phyloP scores from a whole-genome alignment of 1,140 invertebrate genomes.

The Ruditapes philippinarum region DNA sequence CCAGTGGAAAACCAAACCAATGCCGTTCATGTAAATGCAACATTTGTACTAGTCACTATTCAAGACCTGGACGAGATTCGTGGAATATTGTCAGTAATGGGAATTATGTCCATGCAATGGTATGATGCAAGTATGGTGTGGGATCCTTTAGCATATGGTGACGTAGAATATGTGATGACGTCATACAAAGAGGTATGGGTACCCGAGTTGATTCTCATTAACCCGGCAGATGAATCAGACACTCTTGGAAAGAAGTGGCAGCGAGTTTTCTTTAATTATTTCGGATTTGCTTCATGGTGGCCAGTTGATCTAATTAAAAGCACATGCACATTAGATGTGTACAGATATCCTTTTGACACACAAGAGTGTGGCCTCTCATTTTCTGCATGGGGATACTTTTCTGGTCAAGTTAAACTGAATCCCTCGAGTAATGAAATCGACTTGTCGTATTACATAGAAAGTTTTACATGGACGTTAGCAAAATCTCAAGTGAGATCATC shows the following conservation, averaged over 20 bases:
- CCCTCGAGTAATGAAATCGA: background rate
- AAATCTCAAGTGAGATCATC: too few relatives aligned
- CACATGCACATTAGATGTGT: background rate
- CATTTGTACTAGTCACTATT: too few relatives aligned
- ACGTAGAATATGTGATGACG: background rate
- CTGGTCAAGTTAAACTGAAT: background rate
- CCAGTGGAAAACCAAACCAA: too few relatives aligned
- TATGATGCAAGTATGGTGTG: constrained; percentile 9
- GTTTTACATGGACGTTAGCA: background rate
- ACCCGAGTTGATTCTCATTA: too few relatives aligned
- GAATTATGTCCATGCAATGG: background rate
- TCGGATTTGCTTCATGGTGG: background rate
- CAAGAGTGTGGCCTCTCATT: too few relatives aligned
- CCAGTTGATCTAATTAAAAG: constrained; percentile 23
- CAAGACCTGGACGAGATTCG: too few relatives aligned
- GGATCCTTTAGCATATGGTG: background rate
- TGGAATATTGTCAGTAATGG: too few relatives aligned
- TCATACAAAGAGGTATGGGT: too few relatives aligned
- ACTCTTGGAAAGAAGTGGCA: constrained; percentile 27
- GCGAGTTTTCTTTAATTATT: background rate
- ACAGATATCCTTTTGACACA: constrained; percentile 16
- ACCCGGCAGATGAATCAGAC: constrained; percentile 1
- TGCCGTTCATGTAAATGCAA: too few relatives aligned
- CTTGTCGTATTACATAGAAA: background rate
- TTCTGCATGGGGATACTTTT: background rate